A percentile compares a stretch with the other conserved stretches of the same genome.
Conservation (phyloP, 2,797 vertebrate genomes). For the Acanthurus lineatus region DNA sequence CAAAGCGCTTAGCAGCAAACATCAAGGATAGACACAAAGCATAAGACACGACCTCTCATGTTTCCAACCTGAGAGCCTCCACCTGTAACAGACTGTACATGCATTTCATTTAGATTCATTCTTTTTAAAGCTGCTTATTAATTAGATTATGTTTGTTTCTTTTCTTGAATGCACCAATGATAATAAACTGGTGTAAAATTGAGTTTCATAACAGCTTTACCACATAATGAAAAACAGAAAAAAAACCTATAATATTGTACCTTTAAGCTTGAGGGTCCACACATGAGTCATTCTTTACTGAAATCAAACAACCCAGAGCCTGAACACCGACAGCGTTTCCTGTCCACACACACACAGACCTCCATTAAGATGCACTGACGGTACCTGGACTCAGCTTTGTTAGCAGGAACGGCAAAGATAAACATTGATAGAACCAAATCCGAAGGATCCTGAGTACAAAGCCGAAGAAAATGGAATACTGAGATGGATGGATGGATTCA, state of each 20-base stretch:
- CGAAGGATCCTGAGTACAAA: slow-evolving; percentile 12
- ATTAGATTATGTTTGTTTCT: no score
- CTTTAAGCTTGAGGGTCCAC: neutral
- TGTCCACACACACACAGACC: neutral
- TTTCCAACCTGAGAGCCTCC: no score
- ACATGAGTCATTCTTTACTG: neutral
- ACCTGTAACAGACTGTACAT: no score
- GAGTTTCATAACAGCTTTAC: neutral
- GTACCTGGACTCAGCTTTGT: slow-evolving; percentile 3
- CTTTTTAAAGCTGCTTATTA: no score
- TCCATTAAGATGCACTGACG: neutral
- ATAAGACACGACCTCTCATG: no score
- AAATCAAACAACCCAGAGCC: neutral
- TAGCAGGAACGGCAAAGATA: neutral
- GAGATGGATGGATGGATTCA: neutral
- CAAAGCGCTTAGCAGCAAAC: no score
- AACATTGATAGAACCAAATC: neutral
- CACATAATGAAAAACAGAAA: neutral
- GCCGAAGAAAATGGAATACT: neutral
- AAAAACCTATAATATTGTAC: neutral
- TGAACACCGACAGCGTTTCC: neutral
- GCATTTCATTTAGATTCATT: no score
- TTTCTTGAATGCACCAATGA: no score
- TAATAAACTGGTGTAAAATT: neutral
- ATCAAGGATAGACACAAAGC: no score